phyloP scores from a whole-genome alignment of 2,113 vertebrate species.

The Phalacrocorax pelagicus region DNA sequence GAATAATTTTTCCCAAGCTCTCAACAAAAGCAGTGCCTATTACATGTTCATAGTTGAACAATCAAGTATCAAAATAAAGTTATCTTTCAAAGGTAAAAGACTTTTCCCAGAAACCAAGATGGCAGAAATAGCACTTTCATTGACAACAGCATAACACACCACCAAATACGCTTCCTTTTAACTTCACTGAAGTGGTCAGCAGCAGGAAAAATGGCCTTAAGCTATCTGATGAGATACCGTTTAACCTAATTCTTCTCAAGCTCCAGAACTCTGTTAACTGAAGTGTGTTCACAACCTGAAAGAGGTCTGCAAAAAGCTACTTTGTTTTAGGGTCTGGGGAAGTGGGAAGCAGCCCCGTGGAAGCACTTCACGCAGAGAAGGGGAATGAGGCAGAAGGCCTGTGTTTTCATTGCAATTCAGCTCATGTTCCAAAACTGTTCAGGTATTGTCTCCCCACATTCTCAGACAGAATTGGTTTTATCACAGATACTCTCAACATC shows the following conservation, averaged over 20 bases:
- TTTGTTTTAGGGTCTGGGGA: background rate
- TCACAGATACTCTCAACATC: background rate
- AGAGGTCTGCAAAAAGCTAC: background rate
- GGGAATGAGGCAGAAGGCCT: background rate
- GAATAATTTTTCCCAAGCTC: background rate
- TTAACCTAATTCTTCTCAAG: background rate
- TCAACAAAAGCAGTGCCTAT: background rate
- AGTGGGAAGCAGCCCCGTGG: background rate
- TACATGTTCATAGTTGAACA: background rate
- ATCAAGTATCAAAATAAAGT: background rate
- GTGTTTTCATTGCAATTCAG: background rate
- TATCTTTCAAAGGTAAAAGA: background rate
- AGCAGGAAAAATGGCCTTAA: background rate
- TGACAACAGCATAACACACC: background rate
- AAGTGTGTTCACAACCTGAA: accelerated
- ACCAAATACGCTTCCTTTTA: background rate
- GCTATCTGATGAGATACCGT: background rate
- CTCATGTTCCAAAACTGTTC: background rate
- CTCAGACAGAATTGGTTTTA: background rate
- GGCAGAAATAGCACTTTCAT: background rate
- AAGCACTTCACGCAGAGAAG: background rate
- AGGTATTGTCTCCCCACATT: background rate
- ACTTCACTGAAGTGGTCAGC: background rate
- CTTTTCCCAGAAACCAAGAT: background rate
- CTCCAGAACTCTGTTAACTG: background rate